phyloP scores from a whole-genome alignment of 2,797 vertebrate species.

The Loris lydekkerianus region DNA sequence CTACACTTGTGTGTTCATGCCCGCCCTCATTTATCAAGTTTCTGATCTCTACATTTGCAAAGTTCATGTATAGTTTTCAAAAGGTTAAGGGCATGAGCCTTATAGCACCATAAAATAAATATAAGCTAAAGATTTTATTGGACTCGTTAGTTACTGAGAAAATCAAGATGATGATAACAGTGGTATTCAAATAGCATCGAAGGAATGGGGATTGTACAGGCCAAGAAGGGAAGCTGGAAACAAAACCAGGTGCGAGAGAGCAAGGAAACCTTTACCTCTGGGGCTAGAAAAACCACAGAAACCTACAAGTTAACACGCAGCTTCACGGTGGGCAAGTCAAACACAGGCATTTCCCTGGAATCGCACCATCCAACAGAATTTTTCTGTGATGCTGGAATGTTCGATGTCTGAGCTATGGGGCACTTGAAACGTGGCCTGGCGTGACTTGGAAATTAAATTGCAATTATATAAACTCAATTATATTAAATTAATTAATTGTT shows the following conservation, averaged over 20 bases:
- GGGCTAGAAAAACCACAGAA: fast-evolving
- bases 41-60: neutral
- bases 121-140: no score
- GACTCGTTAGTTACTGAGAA: neutral
- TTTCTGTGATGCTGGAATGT: no score
- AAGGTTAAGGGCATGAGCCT: neutral
- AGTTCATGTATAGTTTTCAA: neutral
- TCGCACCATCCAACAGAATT: fast-evolving
- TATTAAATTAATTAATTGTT: neutral
- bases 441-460: neutral
- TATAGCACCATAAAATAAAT: neutral
- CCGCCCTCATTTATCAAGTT: neutral
- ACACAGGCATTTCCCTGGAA: neutral
- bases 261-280: fast-evolving
- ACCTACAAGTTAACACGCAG: fast-evolving
- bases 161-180: neutral
- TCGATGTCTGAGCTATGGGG: fast-evolving
- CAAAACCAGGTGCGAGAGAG: fast-evolving
- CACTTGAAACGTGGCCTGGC: neutral
- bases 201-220: neutral
- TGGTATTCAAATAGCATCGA: fast-evolving
- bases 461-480: neutral
- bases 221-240: neutral
- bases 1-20: fast-evolving
- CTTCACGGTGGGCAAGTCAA: neutral